These are phyloP conservation scores for Nephrocerus scutellatus DNA, from an alignment of 2,888 invertebrate species.

Conservation along the genomic window DNA sequence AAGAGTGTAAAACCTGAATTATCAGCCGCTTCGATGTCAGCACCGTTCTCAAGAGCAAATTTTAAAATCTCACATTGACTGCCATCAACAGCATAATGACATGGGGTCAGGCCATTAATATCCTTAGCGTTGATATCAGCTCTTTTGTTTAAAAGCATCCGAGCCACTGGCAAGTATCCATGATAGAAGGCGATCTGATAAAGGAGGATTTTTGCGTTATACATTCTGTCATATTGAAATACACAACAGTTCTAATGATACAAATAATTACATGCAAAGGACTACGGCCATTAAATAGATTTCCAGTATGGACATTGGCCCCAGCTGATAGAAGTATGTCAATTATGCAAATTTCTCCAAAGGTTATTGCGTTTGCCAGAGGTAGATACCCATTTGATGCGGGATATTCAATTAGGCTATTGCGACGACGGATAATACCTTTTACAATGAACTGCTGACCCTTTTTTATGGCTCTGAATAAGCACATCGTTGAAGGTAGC, in stretches of 20 bases:
- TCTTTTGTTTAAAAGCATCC: constrained; percentile 43
- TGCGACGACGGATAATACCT: constrained; percentile 37
- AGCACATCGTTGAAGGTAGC: constrained; percentile 36
- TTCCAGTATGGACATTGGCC: constrained; percentile 40
- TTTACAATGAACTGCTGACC: constrained; percentile 44
- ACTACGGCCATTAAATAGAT: constrained; percentile 36
- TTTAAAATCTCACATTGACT: constrained; percentile 41
- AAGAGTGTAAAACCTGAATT: constrained; percentile 42
- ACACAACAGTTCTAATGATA: too few relatives aligned
- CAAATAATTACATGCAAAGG: constrained; percentile 39
- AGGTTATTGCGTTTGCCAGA: constrained; percentile 42
- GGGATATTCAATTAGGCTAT: constrained; percentile 39
- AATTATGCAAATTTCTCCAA: constrained; percentile 40
- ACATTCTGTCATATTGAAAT: not conserved
- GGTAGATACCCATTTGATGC: constrained; percentile 42
- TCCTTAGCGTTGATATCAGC: constrained; percentile 41
- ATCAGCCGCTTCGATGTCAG: constrained; percentile 40
- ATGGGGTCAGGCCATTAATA: constrained; percentile 41
- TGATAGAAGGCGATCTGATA: constrained; percentile 41
- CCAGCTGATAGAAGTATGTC: constrained; percentile 40
- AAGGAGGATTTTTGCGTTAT: constrained; percentile 5
- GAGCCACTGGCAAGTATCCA: constrained; percentile 40
- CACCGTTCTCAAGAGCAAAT: constrained; percentile 42
- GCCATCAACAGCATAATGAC: constrained; percentile 44
- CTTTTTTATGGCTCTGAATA: constrained; percentile 43